A percentile compares a stretch with the other conserved stretches of the same genome.
These are phyloP conservation scores for Corvus hawaiiensis DNA, from an alignment of 2,113 vertebrate genomes.

Conservation along the genomic window DNA sequence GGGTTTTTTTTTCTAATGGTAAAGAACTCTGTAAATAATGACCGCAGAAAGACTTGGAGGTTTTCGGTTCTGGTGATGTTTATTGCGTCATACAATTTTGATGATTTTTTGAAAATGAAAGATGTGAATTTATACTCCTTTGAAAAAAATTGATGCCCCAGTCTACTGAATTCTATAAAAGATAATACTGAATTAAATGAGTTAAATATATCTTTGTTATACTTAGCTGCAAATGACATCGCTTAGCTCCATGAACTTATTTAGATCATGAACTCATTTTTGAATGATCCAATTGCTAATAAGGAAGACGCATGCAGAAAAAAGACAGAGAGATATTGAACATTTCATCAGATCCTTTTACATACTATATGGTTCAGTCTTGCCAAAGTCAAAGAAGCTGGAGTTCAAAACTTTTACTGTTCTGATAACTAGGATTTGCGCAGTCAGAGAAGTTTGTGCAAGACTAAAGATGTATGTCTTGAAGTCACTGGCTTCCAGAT, in stretches of 20 bases:
- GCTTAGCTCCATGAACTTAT: background rate
- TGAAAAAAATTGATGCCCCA: background rate
- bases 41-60: background rate
- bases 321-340: background rate
- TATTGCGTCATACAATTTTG: background rate
- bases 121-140: background rate
- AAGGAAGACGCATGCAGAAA: background rate
- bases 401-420: background rate
- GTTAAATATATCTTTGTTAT: background rate
- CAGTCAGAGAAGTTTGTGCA: background rate
- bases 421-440: background rate
- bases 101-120: background rate
- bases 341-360: background rate
- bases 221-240: background rate
- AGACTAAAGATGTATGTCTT: background rate
- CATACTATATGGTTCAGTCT: background rate
- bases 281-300: background rate
- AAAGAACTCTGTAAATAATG: background rate
- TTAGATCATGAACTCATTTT: background rate
- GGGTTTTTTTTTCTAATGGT: background rate
- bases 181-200: background rate
- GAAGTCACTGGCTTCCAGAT: background rate
- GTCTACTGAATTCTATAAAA: background rate
- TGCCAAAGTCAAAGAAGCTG: background rate
- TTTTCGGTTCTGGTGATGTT: background rate